Conservation (phyloP, 2,888 invertebrate genomes). For the Mesoligia furuncula region DNA sequence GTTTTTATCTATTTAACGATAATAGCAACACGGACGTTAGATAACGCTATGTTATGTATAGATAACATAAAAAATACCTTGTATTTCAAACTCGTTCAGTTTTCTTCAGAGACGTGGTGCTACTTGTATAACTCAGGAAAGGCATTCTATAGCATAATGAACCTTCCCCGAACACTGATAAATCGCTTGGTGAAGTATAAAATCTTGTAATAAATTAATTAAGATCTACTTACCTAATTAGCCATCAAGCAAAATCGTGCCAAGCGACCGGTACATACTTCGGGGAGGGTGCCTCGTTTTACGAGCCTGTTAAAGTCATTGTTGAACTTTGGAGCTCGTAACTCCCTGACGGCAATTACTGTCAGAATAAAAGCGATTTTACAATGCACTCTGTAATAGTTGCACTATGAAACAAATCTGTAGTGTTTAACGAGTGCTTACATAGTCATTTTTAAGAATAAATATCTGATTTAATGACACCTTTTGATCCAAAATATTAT, state of each 20-base stretch:
- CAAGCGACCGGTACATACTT: constrained; percentile 68
- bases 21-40: neutral
- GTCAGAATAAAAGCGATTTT: constrained; percentile 64
- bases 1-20: constrained; percentile 15
- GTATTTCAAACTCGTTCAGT: neutral
- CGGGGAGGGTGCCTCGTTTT: constrained; percentile 73
- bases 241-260: constrained; percentile 73
- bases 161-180: constrained; percentile 46
- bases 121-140: neutral
- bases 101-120: neutral
- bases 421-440: constrained; percentile 21
- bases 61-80: neutral
- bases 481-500: neutral
- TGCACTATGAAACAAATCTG: constrained; percentile 35
- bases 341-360: constrained; percentile 72
- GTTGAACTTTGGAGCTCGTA: constrained; percentile 78
- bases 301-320: constrained; percentile 79
- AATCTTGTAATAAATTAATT: constrained; percentile 72
- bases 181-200: constrained; percentile 67
- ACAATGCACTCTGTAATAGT: constrained; percentile 50
- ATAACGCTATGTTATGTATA: constrained; percentile 1
- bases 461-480: neutral
- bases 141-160: constrained; percentile 6
- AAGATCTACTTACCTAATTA: constrained; percentile 74
- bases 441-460: neutral